These are phyloP conservation scores for Nemoura dubitans DNA, from an alignment of 2,888 invertebrate species.

Conservation along the genomic window DNA sequence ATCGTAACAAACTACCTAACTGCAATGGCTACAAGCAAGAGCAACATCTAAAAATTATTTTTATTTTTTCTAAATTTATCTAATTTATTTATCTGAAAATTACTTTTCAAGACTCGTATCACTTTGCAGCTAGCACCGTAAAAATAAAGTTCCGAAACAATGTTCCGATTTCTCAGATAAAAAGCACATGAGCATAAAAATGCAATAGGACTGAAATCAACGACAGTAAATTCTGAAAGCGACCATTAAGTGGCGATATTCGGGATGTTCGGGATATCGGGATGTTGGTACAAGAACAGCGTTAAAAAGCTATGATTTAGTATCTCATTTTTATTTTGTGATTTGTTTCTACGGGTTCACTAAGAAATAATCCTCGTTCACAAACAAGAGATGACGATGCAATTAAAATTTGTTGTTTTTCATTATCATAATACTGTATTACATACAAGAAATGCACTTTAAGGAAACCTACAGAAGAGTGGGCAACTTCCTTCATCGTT, in stretches of 20 bases:
- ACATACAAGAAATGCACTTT: conserved; percentile 91
- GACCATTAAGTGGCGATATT: too few species aligned
- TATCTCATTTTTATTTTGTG: not conserved
- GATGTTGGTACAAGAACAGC: too few species aligned
- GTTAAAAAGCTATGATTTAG: not conserved
- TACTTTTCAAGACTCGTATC: not conserved
- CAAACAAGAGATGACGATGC: conserved; percentile 25
- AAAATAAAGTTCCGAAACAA: not conserved
- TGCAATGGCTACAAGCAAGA: conserved; percentile 4
- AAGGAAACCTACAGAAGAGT: conserved; percentile 90
- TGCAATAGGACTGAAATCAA: not conserved
- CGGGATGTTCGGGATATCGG: too few species aligned
- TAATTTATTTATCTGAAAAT: too few species aligned
- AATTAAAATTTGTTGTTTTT: conserved; percentile 51
- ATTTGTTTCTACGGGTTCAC: conserved; percentile 9
- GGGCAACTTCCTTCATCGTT: conserved; percentile 54
- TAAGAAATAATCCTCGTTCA: conserved; percentile 7
- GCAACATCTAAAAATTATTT: not conserved
- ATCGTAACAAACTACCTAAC: not conserved
- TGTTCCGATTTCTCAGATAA: not conserved
- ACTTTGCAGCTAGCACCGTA: conserved; percentile 7
- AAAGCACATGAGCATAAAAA: not conserved
- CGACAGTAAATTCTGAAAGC: not conserved
- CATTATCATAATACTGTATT: conserved; percentile 86
- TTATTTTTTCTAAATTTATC: too few species aligned